These are phyloP conservation scores for Heliothis subflexa DNA, from an alignment of 1,140 invertebrate species.

Conservation along the genomic window DNA sequence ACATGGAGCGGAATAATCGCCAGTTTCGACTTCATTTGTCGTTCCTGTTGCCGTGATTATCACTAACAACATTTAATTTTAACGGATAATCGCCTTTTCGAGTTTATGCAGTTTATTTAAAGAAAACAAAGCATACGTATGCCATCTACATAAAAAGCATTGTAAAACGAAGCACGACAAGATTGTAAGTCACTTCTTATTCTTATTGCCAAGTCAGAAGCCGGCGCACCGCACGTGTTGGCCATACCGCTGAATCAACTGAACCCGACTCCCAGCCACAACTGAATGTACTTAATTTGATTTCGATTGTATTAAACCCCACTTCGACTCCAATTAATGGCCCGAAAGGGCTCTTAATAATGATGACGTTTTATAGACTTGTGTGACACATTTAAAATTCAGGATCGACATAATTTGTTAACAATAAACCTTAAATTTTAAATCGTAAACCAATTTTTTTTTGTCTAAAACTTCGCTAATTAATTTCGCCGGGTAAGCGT, in stretches of 20 bases:
- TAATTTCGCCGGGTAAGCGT: constrained; percentile 22
- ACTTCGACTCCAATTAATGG: constrained; percentile 78
- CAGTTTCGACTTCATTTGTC: constrained; percentile 65
- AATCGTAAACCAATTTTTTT: neutral
- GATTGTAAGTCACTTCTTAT: constrained; percentile 48
- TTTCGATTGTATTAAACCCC: constrained; percentile 83
- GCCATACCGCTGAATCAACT: constrained; percentile 81
- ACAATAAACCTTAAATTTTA: neutral
- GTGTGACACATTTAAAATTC: constrained; percentile 10
- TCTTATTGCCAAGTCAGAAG: constrained; percentile 74
- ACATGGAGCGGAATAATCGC: constrained; percentile 66
- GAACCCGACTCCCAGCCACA: constrained; percentile 74
- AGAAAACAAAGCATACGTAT: neutral
- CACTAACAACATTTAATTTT: constrained; percentile 28
- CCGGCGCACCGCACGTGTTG: constrained; percentile 71
- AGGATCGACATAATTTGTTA: constrained; percentile 8
- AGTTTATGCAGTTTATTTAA: neutral
- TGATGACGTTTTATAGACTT: constrained; percentile 54
- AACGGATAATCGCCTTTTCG: neutral
- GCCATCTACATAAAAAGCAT: no score
- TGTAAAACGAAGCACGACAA: constrained; percentile 12
- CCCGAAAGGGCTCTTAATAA: constrained; percentile 74
- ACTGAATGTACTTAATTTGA: constrained; percentile 84
- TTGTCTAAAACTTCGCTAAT: constrained; percentile 12
- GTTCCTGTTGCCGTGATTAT: constrained; percentile 55